Evolutionary conservation across 1,140 invertebrate genomes (phyloP).

Genomic region (Caerostris darwini): DNA sequence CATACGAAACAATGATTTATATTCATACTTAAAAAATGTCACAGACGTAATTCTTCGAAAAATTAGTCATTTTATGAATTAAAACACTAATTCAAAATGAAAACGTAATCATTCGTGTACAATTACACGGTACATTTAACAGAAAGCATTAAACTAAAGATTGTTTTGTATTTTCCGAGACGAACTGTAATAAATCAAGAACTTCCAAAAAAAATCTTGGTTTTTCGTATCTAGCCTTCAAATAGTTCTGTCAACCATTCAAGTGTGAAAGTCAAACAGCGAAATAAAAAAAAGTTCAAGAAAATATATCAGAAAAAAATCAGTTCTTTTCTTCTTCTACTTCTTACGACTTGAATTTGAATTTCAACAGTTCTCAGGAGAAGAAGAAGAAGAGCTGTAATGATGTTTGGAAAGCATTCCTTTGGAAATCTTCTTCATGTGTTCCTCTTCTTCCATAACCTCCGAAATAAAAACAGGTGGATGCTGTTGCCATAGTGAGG

Average conservation of each 20-base stretch:
- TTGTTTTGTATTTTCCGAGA: too few relatives aligned
- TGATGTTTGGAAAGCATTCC: slow-evolving; percentile 22
- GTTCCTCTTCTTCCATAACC: not conserved
- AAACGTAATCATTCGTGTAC: too few relatives aligned
- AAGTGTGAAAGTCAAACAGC: not conserved
- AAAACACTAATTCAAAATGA: too few relatives aligned
- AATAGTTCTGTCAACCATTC: not conserved
- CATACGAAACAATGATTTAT: too few relatives aligned
- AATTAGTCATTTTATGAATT: too few relatives aligned
- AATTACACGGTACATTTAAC: too few relatives aligned
- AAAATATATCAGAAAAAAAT: not conserved
- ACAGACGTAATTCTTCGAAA: too few relatives aligned
- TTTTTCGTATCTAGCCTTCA: not conserved
- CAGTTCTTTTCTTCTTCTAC: not conserved
- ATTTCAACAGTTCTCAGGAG: slow-evolving; percentile 21
- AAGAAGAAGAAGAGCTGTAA: slow-evolving; percentile 11
- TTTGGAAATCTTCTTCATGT: not conserved
- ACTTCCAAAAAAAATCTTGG: too few relatives aligned
- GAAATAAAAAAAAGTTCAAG: not conserved
- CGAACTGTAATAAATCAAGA: too few relatives aligned
- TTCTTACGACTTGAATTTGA: slow-evolving; percentile 10
- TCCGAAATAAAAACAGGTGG: slow-evolving; percentile 15
- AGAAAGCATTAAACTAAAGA: too few relatives aligned
- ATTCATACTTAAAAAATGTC: too few relatives aligned
- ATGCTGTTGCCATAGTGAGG: not conserved